Conservation (phyloP, 1,140 invertebrate genomes). For the Delia radicum region DNA sequence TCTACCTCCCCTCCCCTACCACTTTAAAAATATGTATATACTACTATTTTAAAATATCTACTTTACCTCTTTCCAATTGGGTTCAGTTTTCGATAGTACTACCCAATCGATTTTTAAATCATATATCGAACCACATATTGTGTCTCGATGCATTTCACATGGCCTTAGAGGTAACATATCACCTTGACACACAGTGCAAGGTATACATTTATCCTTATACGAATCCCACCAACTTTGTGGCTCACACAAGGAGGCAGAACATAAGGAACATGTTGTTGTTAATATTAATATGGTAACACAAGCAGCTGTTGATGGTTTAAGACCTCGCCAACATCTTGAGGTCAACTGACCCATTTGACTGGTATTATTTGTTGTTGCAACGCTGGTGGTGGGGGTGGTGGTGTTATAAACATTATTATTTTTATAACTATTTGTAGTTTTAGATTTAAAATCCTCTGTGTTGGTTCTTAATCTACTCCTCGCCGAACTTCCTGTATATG, state of each 20-base stretch:
- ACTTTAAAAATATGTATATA: too few species aligned
- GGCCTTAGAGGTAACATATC: constrained; percentile 50
- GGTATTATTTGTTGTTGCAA: neutral
- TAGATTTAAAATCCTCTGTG: neutral
- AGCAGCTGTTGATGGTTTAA: constrained; percentile 4
- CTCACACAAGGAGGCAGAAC: constrained; percentile 40
- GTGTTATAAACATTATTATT: neutral
- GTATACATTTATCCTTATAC: constrained; percentile 41
- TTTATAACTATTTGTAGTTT: neutral
- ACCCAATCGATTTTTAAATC: constrained; percentile 53
- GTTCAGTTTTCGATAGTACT: constrained; percentile 49
- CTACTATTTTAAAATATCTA: too few species aligned
- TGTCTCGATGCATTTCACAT: constrained; percentile 52
- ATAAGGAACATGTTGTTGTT: constrained; percentile 28
- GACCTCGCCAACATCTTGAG: neutral
- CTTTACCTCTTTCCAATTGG: constrained; percentile 55
- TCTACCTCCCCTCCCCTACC: too few species aligned
- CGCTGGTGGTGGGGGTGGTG: neutral
- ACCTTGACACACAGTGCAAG: constrained; percentile 48
- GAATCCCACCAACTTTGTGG: constrained; percentile 54
- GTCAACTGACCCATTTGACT: neutral
- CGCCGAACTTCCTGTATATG: neutral
- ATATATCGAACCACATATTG: constrained; percentile 51
- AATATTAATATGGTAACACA: constrained; percentile 9
- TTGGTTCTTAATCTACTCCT: constrained; percentile 5